Evolutionary conservation across 2,888 invertebrate species (phyloP), one percentile per base, ranked within the genome.

Genomic region (Drosophila koepferae): DNA sequence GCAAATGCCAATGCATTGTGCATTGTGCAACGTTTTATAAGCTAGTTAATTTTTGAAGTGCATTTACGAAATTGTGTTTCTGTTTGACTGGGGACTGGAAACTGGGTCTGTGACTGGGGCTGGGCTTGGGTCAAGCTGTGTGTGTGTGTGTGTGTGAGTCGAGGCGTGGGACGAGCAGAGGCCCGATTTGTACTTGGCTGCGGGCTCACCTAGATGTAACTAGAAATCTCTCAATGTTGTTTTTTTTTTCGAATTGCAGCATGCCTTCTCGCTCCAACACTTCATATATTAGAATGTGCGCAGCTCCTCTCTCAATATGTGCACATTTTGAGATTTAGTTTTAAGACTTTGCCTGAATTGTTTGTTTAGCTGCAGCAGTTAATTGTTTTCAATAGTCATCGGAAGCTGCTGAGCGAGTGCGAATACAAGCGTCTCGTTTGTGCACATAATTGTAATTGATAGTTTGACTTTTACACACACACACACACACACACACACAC

Each of bases 381-480:
- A 80, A 79, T 79, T 79, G 73, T 80, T 77, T 79, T 69, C 70
- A 63, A 78, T 77, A 63, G 59, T 68, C 80, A 78, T 59, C 58
- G 58, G 40, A 49, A 40, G 44, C 58, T 64, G 71, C 28, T 72
- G 71, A 62, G 63, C 51, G 18, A 49, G 41, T 54, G n/a, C 18
- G 56, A 68, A 48, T 63, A 61, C 58, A 18, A 72, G 43, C 48
- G 46, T 44, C 55, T 63, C 53, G 60, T 64, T 55, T 77, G 61
- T 73, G 61, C 77, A 77, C 77, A 77, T 79, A 73, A 73, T 80
- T 76, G 76, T 73, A 80, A 79, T 70, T 80, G 79, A 80, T 80
- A 76, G 80, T 67, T 79, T 72, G 67, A 67, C 75, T 77, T 72
- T 66, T 63, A 53, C 51, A 69, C 9, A n/a, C 18, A 67, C 20